Evolutionary conservation across 30 jellyfish, hydroid and myxozoan genomes (phyloP), one percentile per base, ranked within the genome.

Genomic region (Chrysaora quinquecirrha): DNA sequence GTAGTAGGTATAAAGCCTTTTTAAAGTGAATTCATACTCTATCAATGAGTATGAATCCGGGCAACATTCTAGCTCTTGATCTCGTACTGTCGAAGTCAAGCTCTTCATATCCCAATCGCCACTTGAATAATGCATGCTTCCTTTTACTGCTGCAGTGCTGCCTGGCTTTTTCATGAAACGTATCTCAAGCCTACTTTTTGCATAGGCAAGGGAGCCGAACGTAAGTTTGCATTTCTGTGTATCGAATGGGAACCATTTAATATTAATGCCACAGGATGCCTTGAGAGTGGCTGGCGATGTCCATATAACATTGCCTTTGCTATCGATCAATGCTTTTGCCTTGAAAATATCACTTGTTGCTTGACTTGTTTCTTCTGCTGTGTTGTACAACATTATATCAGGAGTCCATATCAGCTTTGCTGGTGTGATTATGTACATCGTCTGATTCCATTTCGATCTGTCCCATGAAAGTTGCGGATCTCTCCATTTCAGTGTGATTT

Each of bases 401-500:
- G 94, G 94, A 1, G 78, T 76, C 94, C 94, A 84, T 10, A 84
- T 9, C 1, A 34, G 63, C 20, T 64, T 21, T 20, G 50, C 9
- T 20, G 87, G 87, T n/a, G 73, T 48, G 24, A 60, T 84, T 46
- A 84, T 20, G 33, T 73, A 71, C 27, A 71, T 60, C 12, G 94
- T 84, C 34, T 58, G 69, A 48, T 84, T 84, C 71, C 70, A 73
- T 32, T 71, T 70, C 24, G 88, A 30, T 76, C 24, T 38, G 74
- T 73, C 48, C 94, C 94, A 84, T n/a, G 70, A 34, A 3, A 84
- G 87, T 34, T 73, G 87, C 31, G 87, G 87, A 64, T 84, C 94
- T 25, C 27, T 14, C 94, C 94, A 84, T 38, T 52, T 47, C 62
- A 72, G 64, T 27, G 75, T 14, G 3, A 56, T 49, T 21, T 19